Conservation (phyloP, 2,888 invertebrate species). For the Salticus scenicus region DNA sequence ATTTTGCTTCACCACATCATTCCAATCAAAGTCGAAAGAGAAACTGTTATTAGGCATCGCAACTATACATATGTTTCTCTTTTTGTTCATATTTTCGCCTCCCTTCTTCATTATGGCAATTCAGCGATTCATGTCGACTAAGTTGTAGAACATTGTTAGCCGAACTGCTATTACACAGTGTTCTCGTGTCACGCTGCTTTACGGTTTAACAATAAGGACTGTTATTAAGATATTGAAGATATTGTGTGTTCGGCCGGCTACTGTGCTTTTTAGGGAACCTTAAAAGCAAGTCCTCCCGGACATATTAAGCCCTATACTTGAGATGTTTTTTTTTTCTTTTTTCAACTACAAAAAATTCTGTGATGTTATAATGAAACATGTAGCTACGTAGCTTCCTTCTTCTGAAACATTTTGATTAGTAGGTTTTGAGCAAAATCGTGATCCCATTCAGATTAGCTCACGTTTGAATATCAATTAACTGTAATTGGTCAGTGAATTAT, state of each 20-base stretch:
- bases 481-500: no score
- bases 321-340: conserved; percentile 36
- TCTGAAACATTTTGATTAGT: neutral
- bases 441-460: conserved; percentile 40
- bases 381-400: neutral
- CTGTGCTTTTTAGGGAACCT: neutral
- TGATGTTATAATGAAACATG: conserved; percentile 54
- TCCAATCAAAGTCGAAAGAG: neutral
- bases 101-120: conserved; percentile 33
- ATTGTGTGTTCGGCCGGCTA: conserved; percentile 42
- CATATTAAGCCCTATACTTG: conserved; percentile 28
- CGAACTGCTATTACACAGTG: conserved; percentile 54
- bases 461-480: conserved; percentile 3
- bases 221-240: conserved; percentile 64
- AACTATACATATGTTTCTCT: neutral
- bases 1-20: neutral
- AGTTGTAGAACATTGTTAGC: conserved; percentile 46
- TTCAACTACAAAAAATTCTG: conserved; percentile 31
- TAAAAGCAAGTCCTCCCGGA: neutral
- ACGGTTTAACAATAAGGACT: conserved; percentile 32
- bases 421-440: conserved; percentile 36
- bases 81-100: neutral
- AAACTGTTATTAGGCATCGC: neutral
- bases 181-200: conserved; percentile 43
- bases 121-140: conserved; percentile 57